These are phyloP conservation scores for Lepidonotus clava DNA, from an alignment of 2,888 invertebrate species.

Conservation along the genomic window DNA sequence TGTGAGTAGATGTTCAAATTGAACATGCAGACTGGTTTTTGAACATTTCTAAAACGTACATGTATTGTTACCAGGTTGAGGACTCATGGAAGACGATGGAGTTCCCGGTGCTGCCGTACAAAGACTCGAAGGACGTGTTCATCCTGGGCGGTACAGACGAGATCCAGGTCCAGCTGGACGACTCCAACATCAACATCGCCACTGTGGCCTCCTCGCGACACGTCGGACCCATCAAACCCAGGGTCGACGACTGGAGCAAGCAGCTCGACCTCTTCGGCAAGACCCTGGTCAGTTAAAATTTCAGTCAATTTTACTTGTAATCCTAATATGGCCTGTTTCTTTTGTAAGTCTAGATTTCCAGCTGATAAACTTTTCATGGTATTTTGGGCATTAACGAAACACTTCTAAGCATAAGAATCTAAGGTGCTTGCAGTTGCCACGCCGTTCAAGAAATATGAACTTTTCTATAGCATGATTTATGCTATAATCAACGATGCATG, in stretches of 20 bases:
- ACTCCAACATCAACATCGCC: slow-evolving; percentile 91
- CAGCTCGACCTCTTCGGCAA: slow-evolving; percentile 89
- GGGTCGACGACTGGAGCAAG: slow-evolving; percentile 91
- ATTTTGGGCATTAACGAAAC: no score
- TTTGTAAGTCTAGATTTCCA: no score
- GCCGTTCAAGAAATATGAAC: no score
- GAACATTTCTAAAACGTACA: background rate
- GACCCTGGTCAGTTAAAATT: slow-evolving; percentile 86
- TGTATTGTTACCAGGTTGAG: slow-evolving; percentile 88
- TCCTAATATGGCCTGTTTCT: no score
- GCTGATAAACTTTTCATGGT: no score
- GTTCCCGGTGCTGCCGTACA: slow-evolving; percentile 88
- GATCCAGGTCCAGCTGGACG: slow-evolving; percentile 89
- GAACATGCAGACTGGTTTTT: background rate
- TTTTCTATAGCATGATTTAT: no score
- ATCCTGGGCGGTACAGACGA: slow-evolving; percentile 93
- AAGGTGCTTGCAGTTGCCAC: no score
- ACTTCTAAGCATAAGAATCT: no score
- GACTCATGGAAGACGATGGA: slow-evolving; percentile 91
- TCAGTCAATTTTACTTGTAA: no score
- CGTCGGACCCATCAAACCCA: slow-evolving; percentile 90
- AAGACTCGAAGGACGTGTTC: slow-evolving; percentile 91
- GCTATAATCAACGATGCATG: no score
- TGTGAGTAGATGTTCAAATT: no score
- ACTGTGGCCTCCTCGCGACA: slow-evolving; percentile 93